Conservation (phyloP, 2,113 vertebrate species). For the Elachura formosa region DNA sequence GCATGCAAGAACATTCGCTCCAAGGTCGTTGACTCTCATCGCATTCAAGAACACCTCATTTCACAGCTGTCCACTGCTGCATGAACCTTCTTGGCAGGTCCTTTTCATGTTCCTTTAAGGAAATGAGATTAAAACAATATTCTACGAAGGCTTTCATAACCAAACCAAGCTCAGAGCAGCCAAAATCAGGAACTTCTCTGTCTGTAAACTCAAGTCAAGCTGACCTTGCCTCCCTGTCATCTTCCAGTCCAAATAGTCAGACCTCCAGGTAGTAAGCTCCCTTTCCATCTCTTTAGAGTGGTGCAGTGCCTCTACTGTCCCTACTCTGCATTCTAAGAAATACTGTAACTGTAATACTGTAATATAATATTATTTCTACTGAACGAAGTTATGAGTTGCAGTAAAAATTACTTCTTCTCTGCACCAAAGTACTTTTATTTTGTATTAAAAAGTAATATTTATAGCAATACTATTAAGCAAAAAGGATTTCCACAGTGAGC, state of each 20-base stretch:
- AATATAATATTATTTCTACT: background rate
- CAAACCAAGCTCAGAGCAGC: background rate
- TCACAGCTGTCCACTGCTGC: background rate
- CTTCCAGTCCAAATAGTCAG: background rate
- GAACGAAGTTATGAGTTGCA: background rate
- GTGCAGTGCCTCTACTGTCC: background rate
- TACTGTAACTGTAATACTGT: background rate
- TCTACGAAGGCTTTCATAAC: background rate
- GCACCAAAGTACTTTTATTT: background rate
- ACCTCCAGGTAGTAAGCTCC: background rate
- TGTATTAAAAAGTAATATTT: background rate
- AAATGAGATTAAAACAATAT: background rate
- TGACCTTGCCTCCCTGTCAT: background rate
- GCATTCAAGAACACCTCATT: fast-evolving
- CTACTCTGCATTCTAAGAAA: background rate
- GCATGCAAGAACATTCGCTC: background rate
- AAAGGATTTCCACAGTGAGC: background rate
- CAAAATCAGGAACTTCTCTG: background rate
- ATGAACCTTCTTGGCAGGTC: background rate
- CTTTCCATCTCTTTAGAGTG: background rate
- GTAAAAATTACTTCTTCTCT: background rate
- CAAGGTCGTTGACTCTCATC: fast-evolving
- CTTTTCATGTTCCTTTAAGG: background rate
- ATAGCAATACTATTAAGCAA: background rate
- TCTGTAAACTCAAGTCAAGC: background rate